phyloP scores from a whole-genome alignment of 2,113 vertebrate genomes.

The Sceloporus tristichus region DNA sequence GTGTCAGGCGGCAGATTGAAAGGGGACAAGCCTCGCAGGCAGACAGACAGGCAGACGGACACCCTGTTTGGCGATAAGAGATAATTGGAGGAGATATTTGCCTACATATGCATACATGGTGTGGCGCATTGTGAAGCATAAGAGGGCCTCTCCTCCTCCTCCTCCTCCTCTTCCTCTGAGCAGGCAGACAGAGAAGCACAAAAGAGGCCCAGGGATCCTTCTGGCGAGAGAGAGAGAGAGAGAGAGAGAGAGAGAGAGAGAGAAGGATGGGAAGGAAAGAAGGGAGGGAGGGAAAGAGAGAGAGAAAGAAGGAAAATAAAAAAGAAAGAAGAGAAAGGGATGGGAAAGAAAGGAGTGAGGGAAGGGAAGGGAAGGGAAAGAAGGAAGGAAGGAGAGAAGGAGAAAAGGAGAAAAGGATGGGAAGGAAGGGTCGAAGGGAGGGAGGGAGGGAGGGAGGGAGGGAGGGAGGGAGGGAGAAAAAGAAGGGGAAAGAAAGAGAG shows the following conservation, averaged over 20 bases:
- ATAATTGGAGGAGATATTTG: conserved; percentile 94
- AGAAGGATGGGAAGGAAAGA: neutral
- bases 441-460: too few species aligned
- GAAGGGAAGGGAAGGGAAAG: neutral
- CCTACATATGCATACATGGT: conserved; percentile 91
- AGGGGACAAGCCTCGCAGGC: conserved; percentile 82
- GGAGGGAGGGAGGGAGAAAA: neutral
- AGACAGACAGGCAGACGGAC: conserved; percentile 71
- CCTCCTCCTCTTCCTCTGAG: neutral
- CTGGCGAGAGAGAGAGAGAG: too few species aligned
- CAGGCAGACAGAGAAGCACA: neutral
- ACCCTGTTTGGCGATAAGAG: conserved; percentile 88
- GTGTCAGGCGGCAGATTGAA: conserved; percentile 84
- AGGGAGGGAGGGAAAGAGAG: too few species aligned
- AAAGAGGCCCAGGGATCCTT: neutral
- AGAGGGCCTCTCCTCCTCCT: conserved; percentile 41
- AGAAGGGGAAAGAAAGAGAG: too few species aligned
- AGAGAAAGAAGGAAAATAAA: too few species aligned
- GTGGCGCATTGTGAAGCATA: conserved; percentile 75
- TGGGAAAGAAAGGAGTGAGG: too few species aligned
- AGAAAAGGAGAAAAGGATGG: too few species aligned
- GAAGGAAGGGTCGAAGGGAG: too few species aligned
- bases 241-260: neutral
- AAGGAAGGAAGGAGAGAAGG: too few species aligned
- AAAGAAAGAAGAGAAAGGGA: too few species aligned